Evolutionary conservation across 2,797 vertebrate genomes (phyloP).

Genomic region (Rhabdomys pumilio): DNA sequence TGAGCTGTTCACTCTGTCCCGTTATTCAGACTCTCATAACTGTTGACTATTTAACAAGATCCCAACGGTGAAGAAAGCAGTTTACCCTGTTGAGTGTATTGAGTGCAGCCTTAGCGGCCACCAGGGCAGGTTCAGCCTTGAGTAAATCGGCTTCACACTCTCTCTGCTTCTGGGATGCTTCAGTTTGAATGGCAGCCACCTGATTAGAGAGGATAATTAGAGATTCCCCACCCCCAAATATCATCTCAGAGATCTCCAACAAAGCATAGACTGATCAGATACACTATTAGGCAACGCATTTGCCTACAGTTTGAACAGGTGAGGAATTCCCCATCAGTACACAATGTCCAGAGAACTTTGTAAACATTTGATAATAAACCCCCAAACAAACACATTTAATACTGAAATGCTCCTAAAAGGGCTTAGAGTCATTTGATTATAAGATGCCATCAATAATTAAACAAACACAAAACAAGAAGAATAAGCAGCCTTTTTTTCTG

Average conservation of each 20-base stretch:
- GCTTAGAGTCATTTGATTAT: neutral
- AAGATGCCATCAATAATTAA: neutral
- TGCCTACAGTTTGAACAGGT: neutral
- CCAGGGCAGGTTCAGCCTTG: slow-evolving; percentile 93
- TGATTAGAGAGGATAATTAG: slow-evolving; percentile 84
- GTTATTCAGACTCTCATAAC: slow-evolving; percentile 24
- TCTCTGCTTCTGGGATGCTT: slow-evolving; percentile 92
- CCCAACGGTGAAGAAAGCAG: neutral
- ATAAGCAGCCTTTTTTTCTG: neutral
- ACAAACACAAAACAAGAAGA: neutral
- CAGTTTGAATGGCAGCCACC: slow-evolving; percentile 92
- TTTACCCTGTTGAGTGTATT: slow-evolving; percentile 94
- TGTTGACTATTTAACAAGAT: neutral
- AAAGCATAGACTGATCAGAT: neutral
- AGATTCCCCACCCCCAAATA: neutral
- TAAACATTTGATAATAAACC: neutral
- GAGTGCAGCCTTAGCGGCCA: slow-evolving; percentile 91
- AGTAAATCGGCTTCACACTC: slow-evolving; percentile 93
- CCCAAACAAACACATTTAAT: neutral
- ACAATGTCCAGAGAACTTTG: neutral
- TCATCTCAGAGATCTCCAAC: neutral
- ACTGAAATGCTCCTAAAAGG: neutral
- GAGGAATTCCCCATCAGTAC: slow-evolving; percentile 11
- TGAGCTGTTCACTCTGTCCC: neutral
- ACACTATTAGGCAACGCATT: neutral